These are phyloP conservation scores for Coelopa pilipes DNA, from an alignment of 2,888 invertebrate species.

Conservation along the genomic window DNA sequence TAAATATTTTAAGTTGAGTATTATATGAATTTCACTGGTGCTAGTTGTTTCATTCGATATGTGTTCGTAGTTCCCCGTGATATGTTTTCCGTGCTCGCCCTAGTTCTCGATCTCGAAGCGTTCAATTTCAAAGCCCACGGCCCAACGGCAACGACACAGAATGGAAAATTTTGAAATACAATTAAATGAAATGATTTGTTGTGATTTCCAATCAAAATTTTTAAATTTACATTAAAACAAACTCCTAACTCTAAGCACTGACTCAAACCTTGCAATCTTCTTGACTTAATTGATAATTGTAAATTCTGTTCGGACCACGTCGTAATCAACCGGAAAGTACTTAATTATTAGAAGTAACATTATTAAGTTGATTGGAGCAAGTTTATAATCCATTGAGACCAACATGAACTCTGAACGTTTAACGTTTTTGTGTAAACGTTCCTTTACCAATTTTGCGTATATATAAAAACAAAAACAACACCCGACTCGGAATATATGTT, in stretches of 20 bases:
- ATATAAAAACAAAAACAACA: too few species aligned
- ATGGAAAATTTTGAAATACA: not conserved
- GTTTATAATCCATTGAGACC: too few species aligned
- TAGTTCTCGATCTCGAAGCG: not conserved
- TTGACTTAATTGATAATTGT: too few species aligned
- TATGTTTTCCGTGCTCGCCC: not conserved
- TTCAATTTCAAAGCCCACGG: slow-evolving; percentile 21
- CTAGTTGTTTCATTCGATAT: not conserved
- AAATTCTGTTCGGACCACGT: too few species aligned
- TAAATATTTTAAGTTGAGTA: slow-evolving; percentile 3
- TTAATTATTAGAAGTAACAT: not conserved
- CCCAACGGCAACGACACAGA: not conserved
- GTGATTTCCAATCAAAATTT: slow-evolving; percentile 22
- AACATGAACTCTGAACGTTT: too few species aligned
- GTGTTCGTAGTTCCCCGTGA: not conserved
- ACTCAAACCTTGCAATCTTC: too few species aligned
- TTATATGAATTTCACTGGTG: not conserved
- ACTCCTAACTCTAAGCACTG: not conserved
- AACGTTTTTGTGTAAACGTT: too few species aligned
- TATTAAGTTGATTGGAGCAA: not conserved
- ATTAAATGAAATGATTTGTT: slow-evolving; percentile 9
- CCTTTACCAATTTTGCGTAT: too few species aligned
- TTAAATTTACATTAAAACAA: not conserved
- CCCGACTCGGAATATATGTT: too few species aligned
- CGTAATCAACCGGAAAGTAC: not conserved